Conservation (phyloP, 2,888 invertebrate species). For the Drosophila pseudotalamancana region DNA sequence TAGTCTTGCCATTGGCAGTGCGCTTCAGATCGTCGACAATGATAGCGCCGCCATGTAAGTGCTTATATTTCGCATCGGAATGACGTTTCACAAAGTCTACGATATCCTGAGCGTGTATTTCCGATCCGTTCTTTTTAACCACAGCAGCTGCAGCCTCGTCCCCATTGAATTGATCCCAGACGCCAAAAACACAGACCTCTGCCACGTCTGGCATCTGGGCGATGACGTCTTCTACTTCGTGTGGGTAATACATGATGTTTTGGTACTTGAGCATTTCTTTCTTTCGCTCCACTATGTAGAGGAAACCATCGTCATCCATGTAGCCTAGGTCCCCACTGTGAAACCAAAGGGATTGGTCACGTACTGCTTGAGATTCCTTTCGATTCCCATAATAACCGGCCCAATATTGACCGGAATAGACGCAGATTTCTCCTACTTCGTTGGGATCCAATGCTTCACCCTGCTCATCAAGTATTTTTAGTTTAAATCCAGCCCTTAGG, state of each 20-base stretch:
- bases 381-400: conserved; percentile 80
- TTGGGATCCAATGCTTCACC: conserved; percentile 59
- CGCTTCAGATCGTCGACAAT: conserved; percentile 73
- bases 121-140: conserved; percentile 54
- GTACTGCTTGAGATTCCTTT: conserved; percentile 57
- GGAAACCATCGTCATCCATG: conserved; percentile 78
- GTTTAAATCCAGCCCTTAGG: conserved; percentile 48
- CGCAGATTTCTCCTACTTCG: conserved; percentile 76
- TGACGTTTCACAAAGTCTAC: conserved; percentile 65
- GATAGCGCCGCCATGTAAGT: conserved; percentile 75
- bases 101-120: conserved; percentile 71
- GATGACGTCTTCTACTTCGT: conserved; percentile 78
- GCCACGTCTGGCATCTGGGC: conserved; percentile 69
- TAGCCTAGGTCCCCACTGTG: conserved; percentile 82
- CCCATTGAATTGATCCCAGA: conserved; percentile 69
- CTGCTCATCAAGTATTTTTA: conserved; percentile 74
- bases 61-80: conserved; percentile 69
- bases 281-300: conserved; percentile 77
- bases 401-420: conserved; percentile 62
- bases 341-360: conserved; percentile 76
- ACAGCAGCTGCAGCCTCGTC: conserved; percentile 81
- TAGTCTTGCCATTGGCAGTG: conserved; percentile 74
- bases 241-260: conserved; percentile 75
- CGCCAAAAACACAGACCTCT: conserved; percentile 79
- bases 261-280: conserved; percentile 80